Percentiles rank a stretch among this genome's conserved stretches.
Conservation (phyloP, 2,113 vertebrate genomes). For the Athene cunicularia region DNA sequence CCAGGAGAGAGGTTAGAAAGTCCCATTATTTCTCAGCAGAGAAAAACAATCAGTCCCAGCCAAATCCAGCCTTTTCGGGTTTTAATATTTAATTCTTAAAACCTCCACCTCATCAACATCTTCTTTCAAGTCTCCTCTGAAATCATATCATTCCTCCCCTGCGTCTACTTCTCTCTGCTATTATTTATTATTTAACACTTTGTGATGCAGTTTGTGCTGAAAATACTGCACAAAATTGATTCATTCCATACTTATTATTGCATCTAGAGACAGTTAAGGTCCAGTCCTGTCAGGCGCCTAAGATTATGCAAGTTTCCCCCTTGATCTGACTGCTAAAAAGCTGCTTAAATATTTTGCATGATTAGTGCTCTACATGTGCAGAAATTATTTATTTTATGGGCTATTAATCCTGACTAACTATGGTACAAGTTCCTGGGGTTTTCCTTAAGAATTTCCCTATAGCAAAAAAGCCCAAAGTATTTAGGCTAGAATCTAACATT, state of each 20-base stretch:
- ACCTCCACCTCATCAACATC: conserved; percentile 51
- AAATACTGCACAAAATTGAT: conserved; percentile 2
- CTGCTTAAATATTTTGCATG: conserved; percentile 33
- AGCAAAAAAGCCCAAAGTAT: not conserved
- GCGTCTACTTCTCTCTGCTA: conserved; percentile 19
- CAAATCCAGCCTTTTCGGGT: not conserved
- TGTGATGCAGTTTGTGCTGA: conserved; percentile 51
- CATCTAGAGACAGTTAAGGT: not conserved
- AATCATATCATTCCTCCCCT: conserved; percentile 41
- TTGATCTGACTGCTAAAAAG: conserved; percentile 11
- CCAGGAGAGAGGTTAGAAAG: not conserved
- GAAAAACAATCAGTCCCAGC: not conserved
- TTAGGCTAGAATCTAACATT: not conserved
- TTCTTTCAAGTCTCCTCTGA: conserved; percentile 47
- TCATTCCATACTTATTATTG: not conserved
- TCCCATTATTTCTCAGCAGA: not conserved
- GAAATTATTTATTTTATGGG: not conserved
- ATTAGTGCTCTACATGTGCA: not conserved
- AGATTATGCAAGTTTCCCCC: conserved; percentile 5
- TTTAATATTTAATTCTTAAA: conserved; percentile 70
- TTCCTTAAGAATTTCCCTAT: not conserved
- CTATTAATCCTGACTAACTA: not conserved
- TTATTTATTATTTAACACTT: conserved; percentile 70
- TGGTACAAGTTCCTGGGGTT: not conserved
- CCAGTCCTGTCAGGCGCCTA: not conserved